Evolutionary conservation across 2,797 vertebrate genomes (phyloP).

Genomic region (Pagetopsis macropterus): DNA sequence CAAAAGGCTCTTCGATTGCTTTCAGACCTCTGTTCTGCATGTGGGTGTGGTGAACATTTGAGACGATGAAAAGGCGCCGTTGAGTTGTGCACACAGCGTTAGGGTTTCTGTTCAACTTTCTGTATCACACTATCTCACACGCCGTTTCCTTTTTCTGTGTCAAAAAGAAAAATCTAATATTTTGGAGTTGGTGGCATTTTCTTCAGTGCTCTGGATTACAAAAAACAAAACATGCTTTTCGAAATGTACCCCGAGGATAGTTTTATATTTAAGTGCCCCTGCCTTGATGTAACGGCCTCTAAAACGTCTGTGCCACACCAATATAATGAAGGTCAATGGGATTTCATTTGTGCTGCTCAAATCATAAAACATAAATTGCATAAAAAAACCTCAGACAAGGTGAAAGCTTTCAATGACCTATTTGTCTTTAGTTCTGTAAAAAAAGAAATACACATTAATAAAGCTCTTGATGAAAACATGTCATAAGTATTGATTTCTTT

Average conservation of each 20-base stretch:
- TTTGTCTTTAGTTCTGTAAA: too few relatives aligned
- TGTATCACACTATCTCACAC: not conserved
- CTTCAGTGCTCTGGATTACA: not conserved
- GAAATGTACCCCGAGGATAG: not conserved
- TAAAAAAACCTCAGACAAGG: not conserved
- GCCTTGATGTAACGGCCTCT: not conserved
- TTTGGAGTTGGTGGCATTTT: not conserved
- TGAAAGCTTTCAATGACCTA: not conserved
- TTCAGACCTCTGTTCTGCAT: conserved; percentile 18
- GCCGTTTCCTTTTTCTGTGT: not conserved
- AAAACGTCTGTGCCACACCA: not conserved
- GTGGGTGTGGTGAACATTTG: not conserved
- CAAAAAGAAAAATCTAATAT: not conserved
- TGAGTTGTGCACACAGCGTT: not conserved
- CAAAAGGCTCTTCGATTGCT: conserved; percentile 8
- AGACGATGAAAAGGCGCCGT: not conserved
- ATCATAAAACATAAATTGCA: not conserved
- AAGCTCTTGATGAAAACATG: too few relatives aligned
- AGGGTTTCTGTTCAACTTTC: not conserved
- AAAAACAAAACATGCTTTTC: not conserved
- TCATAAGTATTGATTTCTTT: not conserved
- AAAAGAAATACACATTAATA: too few relatives aligned
- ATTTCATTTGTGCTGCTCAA: not conserved
- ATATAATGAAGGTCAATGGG: not conserved
- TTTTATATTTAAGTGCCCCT: not conserved